A percentile compares a stretch with the other conserved stretches of the same genome.
These are phyloP conservation scores for Pachyuromys duprasi DNA, from an alignment of 2,797 vertebrate genomes.

Conservation along the genomic window DNA sequence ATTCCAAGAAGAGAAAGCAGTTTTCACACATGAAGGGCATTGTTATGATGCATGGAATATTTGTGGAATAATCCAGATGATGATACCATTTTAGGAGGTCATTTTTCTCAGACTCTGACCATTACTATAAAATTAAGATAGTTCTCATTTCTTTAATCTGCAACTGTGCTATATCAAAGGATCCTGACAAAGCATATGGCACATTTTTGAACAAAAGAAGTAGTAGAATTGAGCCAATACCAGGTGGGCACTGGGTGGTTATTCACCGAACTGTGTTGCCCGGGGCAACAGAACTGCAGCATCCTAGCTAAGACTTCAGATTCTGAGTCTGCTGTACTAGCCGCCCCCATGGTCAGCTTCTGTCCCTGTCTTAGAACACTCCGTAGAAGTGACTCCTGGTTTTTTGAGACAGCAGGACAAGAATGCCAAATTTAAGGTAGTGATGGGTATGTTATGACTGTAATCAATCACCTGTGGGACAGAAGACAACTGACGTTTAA, in stretches of 20 bases:
- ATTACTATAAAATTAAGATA: not conserved
- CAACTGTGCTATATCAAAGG: not conserved
- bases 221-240: not conserved
- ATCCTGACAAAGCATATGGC: not conserved
- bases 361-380: not conserved
- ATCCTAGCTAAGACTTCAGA: not conserved
- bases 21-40: not conserved
- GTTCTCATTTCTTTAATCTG: not conserved
- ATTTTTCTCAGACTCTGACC: conserved; percentile 5
- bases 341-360: not conserved
- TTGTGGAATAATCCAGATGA: not conserved
- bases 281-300: not conserved
- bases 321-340: not conserved
- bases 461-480: not conserved
- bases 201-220: conserved; percentile 10
- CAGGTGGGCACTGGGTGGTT: not conserved
- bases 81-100: not conserved
- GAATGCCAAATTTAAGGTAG: not conserved
- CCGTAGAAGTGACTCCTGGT: not conserved
- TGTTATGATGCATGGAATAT: not conserved
- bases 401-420: not conserved
- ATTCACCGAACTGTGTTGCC: not conserved
- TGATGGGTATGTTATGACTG: not conserved
- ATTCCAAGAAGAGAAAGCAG: not conserved
- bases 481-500: not conserved